These are phyloP conservation scores for Sebastes steindachneri DNA, from an alignment of 2,797 vertebrate genomes.

Conservation along the genomic window DNA sequence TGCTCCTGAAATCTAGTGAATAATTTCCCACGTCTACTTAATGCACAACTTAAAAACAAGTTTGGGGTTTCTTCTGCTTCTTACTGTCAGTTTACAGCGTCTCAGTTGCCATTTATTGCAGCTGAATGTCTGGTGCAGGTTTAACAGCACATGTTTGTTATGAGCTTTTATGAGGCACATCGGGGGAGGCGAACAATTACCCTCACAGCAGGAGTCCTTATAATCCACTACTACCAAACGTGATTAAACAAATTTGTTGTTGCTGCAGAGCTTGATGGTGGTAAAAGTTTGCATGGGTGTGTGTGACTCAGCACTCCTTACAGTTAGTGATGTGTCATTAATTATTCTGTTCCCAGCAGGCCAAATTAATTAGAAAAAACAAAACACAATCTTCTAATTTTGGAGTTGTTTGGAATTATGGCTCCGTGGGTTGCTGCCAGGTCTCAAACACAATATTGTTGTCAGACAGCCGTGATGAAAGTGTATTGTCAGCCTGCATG, in stretches of 20 bases:
- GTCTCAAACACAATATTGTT: slow-evolving; percentile 47
- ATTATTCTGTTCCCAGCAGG: slow-evolving; percentile 45
- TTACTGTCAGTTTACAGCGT: slow-evolving; percentile 35
- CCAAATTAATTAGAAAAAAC: slow-evolving; percentile 25
- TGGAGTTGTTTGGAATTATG: slow-evolving; percentile 28
- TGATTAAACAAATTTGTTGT: slow-evolving; percentile 66
- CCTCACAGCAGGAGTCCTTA: slow-evolving; percentile 67
- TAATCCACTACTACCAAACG: slow-evolving; percentile 65
- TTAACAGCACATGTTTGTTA: slow-evolving; percentile 69
- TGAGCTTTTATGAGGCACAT: slow-evolving; percentile 69
- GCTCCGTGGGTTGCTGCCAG: slow-evolving; percentile 13
- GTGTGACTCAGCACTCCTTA: slow-evolving; percentile 46
- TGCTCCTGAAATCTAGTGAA: neutral
- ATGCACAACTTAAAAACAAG: neutral
- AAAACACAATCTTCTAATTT: slow-evolving; percentile 38
- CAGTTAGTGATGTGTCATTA: slow-evolving; percentile 50
- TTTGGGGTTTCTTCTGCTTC: neutral
- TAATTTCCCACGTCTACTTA: neutral
- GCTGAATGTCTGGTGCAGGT: slow-evolving; percentile 59
- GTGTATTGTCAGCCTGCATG: slow-evolving; percentile 33
- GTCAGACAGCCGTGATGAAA: slow-evolving; percentile 46
- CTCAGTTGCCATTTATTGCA: slow-evolving; percentile 41
- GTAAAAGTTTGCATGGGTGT: slow-evolving; percentile 49
- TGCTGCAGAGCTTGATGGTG: slow-evolving; percentile 51
- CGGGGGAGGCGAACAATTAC: slow-evolving; percentile 75